Conservation (phyloP, 2,797 vertebrate genomes). For the Ctenopoma kingsleyae region DNA sequence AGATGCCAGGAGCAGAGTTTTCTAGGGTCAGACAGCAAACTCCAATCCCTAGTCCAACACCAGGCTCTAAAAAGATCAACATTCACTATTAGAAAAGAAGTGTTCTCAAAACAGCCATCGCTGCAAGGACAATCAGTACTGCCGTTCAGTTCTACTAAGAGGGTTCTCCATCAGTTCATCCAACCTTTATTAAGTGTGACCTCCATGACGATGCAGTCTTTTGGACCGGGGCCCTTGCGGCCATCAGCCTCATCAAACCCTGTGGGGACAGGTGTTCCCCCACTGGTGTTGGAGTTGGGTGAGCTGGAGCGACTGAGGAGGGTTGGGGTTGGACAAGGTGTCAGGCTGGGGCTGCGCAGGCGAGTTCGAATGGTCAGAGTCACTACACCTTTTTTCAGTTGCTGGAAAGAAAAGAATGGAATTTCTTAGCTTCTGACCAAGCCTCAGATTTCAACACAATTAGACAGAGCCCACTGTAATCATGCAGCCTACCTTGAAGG, state of each 20-base stretch:
- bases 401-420: conserved; percentile 76
- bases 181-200: conserved; percentile 90
- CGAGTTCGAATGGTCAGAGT: conserved; percentile 93
- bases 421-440: too few relatives aligned
- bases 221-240: conserved; percentile 85
- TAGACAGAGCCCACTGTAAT: background rate
- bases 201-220: conserved; percentile 96
- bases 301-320: conserved; percentile 92
- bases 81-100: background rate
- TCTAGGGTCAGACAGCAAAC: conserved; percentile 93
- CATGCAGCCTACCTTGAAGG: conserved; percentile 91
- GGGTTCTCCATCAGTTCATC: background rate
- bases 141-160: too few relatives aligned
- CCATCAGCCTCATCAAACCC: conserved; percentile 81
- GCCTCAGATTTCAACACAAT: too few relatives aligned
- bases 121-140: background rate
- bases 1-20: conserved; percentile 92
- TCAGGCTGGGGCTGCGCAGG: conserved; percentile 94
- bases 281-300: conserved; percentile 88
- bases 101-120: background rate
- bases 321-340: conserved; percentile 91
- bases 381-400: conserved; percentile 95
- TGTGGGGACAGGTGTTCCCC: conserved; percentile 55
- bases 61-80: conserved; percentile 83
- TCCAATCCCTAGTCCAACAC: conserved; percentile 94